phyloP scores from a whole-genome alignment of 2,113 vertebrate species.

The Semicossyphus pulcher region DNA sequence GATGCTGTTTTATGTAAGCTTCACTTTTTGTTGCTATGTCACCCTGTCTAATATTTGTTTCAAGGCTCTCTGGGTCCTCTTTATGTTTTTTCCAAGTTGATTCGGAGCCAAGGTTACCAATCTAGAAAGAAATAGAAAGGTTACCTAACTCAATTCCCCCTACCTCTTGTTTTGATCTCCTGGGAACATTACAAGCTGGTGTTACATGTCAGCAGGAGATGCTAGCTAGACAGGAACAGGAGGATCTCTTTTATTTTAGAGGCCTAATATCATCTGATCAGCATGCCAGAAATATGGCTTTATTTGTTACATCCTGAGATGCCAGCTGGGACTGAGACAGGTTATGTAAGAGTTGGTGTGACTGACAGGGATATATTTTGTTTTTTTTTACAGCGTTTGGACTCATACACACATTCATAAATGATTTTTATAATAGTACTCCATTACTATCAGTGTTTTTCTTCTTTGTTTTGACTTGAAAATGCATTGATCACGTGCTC shows the following conservation, averaged over 20 bases:
- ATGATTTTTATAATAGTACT: background rate
- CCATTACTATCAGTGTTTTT: background rate
- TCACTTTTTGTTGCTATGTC: background rate
- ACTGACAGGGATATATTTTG: background rate
- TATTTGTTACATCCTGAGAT: constrained; percentile 5
- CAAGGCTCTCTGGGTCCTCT: no score
- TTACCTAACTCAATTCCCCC: constrained; percentile 17
- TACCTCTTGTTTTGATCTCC: constrained; percentile 8
- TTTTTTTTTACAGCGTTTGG: background rate
- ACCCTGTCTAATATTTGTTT: background rate
- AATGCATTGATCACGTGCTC: no score
- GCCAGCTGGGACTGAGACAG: background rate
- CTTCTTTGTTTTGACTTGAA: background rate
- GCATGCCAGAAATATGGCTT: constrained; percentile 42
- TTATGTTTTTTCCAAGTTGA: background rate
- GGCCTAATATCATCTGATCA: constrained; percentile 25
- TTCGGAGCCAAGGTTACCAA: background rate
- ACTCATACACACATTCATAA: background rate
- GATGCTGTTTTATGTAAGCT: no score
- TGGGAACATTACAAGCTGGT: constrained; percentile 56
- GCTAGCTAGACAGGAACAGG: constrained; percentile 45
- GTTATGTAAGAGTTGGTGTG: constrained; percentile 34
- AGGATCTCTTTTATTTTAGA: constrained; percentile 39
- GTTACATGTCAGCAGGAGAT: constrained; percentile 65
- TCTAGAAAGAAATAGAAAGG: constrained; percentile 7